Percentiles rank a stretch among this genome's conserved stretches.
Conservation (phyloP, 2,113 vertebrate genomes). For the Neolamprologus devosi region DNA sequence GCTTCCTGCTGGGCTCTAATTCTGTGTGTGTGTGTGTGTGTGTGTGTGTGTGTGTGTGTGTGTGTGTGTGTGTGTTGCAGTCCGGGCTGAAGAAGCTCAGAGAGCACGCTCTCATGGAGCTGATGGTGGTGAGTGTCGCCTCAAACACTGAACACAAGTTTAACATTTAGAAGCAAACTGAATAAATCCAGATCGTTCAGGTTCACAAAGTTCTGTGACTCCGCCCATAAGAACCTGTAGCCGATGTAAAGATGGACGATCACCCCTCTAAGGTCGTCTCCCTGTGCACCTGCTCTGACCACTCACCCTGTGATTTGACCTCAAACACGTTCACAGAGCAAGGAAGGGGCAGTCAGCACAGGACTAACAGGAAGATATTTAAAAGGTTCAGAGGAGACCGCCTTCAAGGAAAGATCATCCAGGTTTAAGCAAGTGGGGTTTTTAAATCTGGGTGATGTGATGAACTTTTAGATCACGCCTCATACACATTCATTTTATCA, state of each 20-base stretch:
- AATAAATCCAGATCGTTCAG: background rate
- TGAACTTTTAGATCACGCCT: background rate
- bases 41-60: too few relatives aligned
- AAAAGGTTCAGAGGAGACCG: background rate
- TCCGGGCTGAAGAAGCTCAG: slow-evolving; percentile 85
- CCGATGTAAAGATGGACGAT: background rate
- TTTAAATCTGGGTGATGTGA: background rate
- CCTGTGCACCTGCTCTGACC: background rate
- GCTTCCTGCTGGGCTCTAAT: background rate
- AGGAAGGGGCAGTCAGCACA: background rate
- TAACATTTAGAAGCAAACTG: background rate
- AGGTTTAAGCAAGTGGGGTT: background rate
- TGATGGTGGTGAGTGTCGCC: slow-evolving; percentile 85
- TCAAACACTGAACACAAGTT: background rate
- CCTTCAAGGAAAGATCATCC: background rate
- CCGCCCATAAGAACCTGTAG: background rate
- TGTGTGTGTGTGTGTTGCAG: slow-evolving; percentile 62
- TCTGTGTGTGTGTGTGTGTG: too few relatives aligned
- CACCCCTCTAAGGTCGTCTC: background rate
- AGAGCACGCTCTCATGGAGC: slow-evolving; percentile 92
- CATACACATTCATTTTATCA: background rate
- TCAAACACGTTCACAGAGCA: background rate
- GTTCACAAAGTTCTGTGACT: background rate
- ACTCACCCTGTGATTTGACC: background rate
- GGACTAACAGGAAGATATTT: background rate